Evolutionary conservation across 2,113 vertebrate species (phyloP).

Genomic region (Sylvilagus bachmani): DNA sequence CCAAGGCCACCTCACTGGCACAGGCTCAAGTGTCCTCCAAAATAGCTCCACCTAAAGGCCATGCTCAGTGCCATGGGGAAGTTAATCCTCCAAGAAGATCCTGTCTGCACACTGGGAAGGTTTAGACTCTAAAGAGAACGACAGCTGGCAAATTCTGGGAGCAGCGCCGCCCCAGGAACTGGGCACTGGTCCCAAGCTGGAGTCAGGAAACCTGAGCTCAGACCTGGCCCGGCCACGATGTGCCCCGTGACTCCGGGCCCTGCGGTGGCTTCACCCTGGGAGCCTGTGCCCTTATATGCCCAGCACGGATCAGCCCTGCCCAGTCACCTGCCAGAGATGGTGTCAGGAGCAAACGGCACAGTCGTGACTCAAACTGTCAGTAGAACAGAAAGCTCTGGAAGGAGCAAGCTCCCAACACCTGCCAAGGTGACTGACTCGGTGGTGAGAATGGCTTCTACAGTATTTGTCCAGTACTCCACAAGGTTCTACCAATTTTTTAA

Average conservation of each 20-base stretch:
- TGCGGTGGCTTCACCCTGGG: conserved; percentile 17
- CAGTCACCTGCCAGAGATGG: not conserved
- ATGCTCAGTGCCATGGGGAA: not conserved
- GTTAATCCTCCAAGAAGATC: conserved; percentile 3
- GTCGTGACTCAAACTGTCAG: too few species aligned
- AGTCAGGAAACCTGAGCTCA: conserved; percentile 70
- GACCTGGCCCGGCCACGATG: not conserved
- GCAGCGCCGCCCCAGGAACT: not conserved
- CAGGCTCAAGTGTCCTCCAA: not conserved
- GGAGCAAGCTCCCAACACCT: not conserved
- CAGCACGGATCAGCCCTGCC: conserved; percentile 56
- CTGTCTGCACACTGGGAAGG: not conserved
- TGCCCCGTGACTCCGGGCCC: not conserved
- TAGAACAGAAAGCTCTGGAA: not conserved
- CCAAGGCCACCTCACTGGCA: not conserved
- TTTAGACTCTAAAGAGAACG: not conserved
- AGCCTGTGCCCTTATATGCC: conserved; percentile 54
- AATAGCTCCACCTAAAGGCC: not conserved
- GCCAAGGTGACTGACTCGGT: not conserved
- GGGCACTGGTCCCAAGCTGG: not conserved
- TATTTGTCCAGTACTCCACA: conserved; percentile 41
- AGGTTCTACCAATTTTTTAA: too few species aligned
- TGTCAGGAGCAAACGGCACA: not conserved
- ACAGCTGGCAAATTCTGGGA: conserved; percentile 33
- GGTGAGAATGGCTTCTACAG: not conserved